phyloP scores from a whole-genome alignment of 2,797 vertebrate genomes.

The Eleutherodactylus coqui region DNA sequence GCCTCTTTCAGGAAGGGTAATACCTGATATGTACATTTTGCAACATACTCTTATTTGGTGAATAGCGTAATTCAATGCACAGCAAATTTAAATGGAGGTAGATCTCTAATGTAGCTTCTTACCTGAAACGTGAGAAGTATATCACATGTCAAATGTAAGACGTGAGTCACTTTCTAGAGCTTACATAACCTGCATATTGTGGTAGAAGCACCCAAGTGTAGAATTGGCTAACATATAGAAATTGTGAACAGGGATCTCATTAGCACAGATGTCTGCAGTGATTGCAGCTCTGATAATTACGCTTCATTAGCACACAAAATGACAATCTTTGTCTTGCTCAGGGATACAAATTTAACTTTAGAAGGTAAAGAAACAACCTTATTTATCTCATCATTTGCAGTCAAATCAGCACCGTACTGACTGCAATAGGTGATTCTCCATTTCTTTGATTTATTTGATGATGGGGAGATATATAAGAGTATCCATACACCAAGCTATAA shows the following conservation, averaged over 20 bases:
- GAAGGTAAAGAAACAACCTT: conserved; percentile 27
- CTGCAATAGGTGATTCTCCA: background rate
- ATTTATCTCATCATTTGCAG: conserved; percentile 38
- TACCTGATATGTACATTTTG: too few species aligned
- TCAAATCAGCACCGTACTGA: background rate
- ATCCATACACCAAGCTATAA: too few species aligned
- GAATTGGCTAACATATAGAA: conserved; percentile 45
- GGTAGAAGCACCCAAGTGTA: conserved; percentile 46
- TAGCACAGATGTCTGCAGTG: conserved; percentile 58
- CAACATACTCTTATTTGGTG: too few species aligned
- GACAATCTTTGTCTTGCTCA: conserved; percentile 49
- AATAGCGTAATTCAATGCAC: background rate
- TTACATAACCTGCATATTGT: conserved; percentile 27
- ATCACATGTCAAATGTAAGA: conserved; percentile 30
- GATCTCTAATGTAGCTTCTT: background rate
- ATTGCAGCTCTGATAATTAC: conserved; percentile 61
- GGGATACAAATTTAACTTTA: conserved; percentile 40
- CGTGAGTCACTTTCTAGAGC: conserved; percentile 47
- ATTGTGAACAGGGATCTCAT: conserved; percentile 41
- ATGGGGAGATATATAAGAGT: too few species aligned
- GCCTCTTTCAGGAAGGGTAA: too few species aligned
- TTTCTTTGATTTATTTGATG: background rate
- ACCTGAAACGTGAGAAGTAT: background rate
- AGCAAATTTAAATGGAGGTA: background rate
- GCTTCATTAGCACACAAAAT: conserved; percentile 56